A percentile compares a stretch with the other conserved stretches of the same genome.
These are phyloP conservation scores for Brachystomella parvula DNA, from an alignment of 1,140 invertebrate species.

Conservation along the genomic window DNA sequence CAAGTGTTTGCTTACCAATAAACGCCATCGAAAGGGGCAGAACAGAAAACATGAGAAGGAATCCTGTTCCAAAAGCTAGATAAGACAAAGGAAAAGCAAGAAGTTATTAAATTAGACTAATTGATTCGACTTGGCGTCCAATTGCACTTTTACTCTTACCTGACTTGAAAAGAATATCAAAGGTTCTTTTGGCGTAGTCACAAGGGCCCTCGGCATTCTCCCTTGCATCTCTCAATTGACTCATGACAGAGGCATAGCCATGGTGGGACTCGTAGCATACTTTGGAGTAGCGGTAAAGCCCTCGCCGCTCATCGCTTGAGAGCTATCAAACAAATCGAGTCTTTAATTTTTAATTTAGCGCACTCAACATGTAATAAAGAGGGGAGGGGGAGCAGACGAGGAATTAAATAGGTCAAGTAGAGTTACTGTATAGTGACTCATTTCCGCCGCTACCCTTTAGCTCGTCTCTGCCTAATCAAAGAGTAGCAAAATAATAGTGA, in stretches of 20 bases:
- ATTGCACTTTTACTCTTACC: slow-evolving; percentile 46
- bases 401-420: not conserved
- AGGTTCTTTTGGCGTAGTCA: slow-evolving; percentile 64
- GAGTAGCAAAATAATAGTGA: too few species aligned
- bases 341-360: not conserved
- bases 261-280: slow-evolving; percentile 43
- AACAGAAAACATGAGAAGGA: slow-evolving; percentile 55
- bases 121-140: not conserved
- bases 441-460: not conserved
- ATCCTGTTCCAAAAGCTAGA: slow-evolving; percentile 59
- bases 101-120: not conserved
- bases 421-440: not conserved
- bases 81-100: slow-evolving; percentile 37
- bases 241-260: slow-evolving; percentile 67
- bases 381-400: not conserved
- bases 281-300: slow-evolving; percentile 55
- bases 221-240: slow-evolving; percentile 72
- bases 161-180: slow-evolving; percentile 66
- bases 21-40: slow-evolving; percentile 63
- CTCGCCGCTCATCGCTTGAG: slow-evolving; percentile 62
- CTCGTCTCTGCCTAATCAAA: not conserved
- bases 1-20: slow-evolving; percentile 53
- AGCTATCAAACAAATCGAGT: slow-evolving; percentile 38
- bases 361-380: not conserved
- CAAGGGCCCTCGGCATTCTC: slow-evolving; percentile 64